Base-by-base conservation (phyloP, 1,140 invertebrate species). In the Leptonema lineaticorne region DNA sequence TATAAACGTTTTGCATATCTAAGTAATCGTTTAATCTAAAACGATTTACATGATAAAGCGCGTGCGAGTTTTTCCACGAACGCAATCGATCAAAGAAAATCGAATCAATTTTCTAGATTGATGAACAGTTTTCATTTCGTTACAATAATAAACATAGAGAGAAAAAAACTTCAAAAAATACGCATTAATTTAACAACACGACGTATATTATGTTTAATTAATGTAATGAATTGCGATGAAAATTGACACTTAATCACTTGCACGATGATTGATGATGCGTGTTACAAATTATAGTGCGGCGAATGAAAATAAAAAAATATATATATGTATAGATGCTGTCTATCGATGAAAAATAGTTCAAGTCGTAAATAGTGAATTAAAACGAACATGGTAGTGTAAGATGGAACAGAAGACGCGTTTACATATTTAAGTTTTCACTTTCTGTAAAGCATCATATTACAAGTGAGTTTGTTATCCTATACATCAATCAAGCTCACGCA, bases 401-500 rank as follows among this genome's bases (percentile, higher is more conserved):
- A 3, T 2, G 2, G 9, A 9, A 41, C 9, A 11, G 2, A 4
- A 6, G 2, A 53, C 11, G 48, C 11, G 48, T n/a, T n/a, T n/a
- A n/a, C 3, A 53, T 18, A 29, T 33, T 2, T 18, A 9, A 41
- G 57, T 18, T 33, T 59, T 30, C 57, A 18, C 57, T 59, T 41
- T 30, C 57, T 59, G n/a, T 16, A 16, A 33, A 59, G 57, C 20
- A 33, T 41, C 57, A 59, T 29, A 22, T 33, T 33, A 59, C 28
- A 22, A 33, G 33, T 45, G 56, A 6, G 33, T 62, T 37, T 62
- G 59, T 64, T 64, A 64, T 64, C 62, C 62, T 41, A 53, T 50
- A 24, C 62, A 64, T 64, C 62, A 64, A 64, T 64, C 62, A 64
- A 64, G 27, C 62, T 64, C 62, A 64, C 62, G 62, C 62, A 64